Evolutionary conservation across 2,113 vertebrate species (phyloP), one percentile per base, ranked within the genome.

Genomic region (Lepisosteus osseus): DNA sequence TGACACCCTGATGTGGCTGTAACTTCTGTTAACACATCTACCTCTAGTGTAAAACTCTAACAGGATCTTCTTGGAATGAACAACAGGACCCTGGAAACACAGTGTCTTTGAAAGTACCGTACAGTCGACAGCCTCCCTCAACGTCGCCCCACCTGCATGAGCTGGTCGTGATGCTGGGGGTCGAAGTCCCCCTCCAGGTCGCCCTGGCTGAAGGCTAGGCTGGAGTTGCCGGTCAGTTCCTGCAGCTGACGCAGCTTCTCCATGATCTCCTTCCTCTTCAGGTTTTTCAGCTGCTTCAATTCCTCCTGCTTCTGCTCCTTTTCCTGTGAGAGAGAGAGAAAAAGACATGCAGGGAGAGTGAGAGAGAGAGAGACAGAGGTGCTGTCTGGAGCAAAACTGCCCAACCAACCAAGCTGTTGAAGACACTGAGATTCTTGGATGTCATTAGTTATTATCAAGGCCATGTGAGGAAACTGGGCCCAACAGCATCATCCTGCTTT

Each of bases 251-350:
- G 87, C 75, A 97, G 85, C 74, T 93, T 94, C 55, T 93, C 89
- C 82, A 93, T 78, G 56, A 97, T 93, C 87, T 96, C 94, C 2
- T 78, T 90, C 12, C 94, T 83, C 86, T 96, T 96, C 77, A 97
- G 80, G 80, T 95, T 96, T 86, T 96, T 97, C 69, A 97, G 82
- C 80, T 95, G 94, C 82, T 96, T 96, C 78, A 97, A 84, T 76
- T 96, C 94, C 80, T 96, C 91, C 7, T 70, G 92, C 77, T 95
- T 95, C 78, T 88, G 93, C 2, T 89, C 90, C 67, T 93, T 95
- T 71, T 95, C 94, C 94, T 95, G 75, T 2, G 12, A 71, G 6
- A 65, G 63, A 11, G 15, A 7, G 54, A 69, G 42, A 11, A 40
- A 7, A 6, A 6, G 2, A n/a, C 3, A 1, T 55, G 15, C 47